A percentile compares a stretch with the other conserved stretches of the same genome.
Conservation (phyloP, 2,888 invertebrate species). For the Rotaria magnacalcarata region DNA sequence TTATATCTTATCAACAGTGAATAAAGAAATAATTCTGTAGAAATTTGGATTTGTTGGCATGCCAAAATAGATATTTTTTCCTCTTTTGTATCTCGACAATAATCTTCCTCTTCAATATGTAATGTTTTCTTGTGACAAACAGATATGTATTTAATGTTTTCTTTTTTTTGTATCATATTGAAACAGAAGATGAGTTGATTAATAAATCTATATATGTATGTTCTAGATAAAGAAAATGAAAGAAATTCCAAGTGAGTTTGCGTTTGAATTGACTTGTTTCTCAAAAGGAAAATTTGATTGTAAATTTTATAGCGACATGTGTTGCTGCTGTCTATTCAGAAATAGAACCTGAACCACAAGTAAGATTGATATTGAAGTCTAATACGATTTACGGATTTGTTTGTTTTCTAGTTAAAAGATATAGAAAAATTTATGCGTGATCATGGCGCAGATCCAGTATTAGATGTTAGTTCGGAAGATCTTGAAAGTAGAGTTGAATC, state of each 20-base stretch:
- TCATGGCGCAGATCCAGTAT: background rate
- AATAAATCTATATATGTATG: background rate
- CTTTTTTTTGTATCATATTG: background rate
- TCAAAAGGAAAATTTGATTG: too few species aligned
- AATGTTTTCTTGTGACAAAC: background rate
- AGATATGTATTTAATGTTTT: background rate
- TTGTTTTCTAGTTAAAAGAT: slow-evolving; percentile 11
- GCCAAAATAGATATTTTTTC: background rate
- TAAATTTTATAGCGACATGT: background rate
- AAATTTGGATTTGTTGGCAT: background rate
- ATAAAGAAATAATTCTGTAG: background rate
- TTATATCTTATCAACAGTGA: background rate
- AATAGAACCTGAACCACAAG: background rate
- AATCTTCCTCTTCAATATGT: background rate
- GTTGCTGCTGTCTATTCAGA: background rate
- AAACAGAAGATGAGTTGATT: background rate
- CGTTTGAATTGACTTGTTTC: too few species aligned
- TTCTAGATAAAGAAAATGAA: background rate
- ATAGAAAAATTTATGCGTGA: slow-evolving; percentile 17
- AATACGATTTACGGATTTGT: too few species aligned
- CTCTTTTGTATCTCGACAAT: background rate
- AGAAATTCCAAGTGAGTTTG: background rate
- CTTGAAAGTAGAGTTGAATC: background rate
- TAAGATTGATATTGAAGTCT: background rate
- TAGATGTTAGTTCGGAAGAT: background rate